phyloP scores from a whole-genome alignment of 2,797 vertebrate species.

The Meriones psammophilus region DNA sequence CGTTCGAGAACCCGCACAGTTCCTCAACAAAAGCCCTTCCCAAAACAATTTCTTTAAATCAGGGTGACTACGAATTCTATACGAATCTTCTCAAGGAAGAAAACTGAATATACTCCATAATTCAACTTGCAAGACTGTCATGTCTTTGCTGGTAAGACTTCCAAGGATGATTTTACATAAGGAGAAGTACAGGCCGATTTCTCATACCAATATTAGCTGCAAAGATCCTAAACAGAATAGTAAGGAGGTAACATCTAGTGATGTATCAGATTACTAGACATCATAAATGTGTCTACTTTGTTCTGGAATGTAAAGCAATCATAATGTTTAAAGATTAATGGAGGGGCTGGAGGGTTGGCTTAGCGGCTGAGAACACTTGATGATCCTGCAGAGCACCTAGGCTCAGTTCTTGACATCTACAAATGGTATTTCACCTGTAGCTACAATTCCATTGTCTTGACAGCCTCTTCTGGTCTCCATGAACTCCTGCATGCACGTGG shows the following conservation, averaged over 20 bases:
- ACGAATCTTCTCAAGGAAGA: background rate
- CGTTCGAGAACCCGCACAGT: background rate
- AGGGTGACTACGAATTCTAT: background rate
- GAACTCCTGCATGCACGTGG: background rate
- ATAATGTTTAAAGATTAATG: conserved; percentile 23
- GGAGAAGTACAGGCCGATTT: background rate
- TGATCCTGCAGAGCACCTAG: background rate
- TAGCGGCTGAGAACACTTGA: too few relatives aligned
- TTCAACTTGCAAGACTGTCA: background rate
- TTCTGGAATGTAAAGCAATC: background rate
- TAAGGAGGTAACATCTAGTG: background rate
- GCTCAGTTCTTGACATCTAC: background rate
- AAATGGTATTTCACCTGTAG: background rate
- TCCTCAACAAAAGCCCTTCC: background rate
- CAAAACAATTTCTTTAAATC: background rate
- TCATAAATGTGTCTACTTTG: conserved; percentile 5
- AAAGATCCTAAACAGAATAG: background rate
- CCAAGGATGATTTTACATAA: conserved; percentile 26
- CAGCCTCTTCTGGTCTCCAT: background rate
- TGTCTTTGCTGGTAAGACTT: conserved; percentile 20
- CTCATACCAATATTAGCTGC: background rate
- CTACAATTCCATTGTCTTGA: background rate
- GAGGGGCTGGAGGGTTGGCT: background rate
- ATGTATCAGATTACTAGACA: background rate
- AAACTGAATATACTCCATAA: conserved; percentile 49